phyloP scores from a whole-genome alignment of 2,888 invertebrate genomes.

The Drosophila anomalata region DNA sequence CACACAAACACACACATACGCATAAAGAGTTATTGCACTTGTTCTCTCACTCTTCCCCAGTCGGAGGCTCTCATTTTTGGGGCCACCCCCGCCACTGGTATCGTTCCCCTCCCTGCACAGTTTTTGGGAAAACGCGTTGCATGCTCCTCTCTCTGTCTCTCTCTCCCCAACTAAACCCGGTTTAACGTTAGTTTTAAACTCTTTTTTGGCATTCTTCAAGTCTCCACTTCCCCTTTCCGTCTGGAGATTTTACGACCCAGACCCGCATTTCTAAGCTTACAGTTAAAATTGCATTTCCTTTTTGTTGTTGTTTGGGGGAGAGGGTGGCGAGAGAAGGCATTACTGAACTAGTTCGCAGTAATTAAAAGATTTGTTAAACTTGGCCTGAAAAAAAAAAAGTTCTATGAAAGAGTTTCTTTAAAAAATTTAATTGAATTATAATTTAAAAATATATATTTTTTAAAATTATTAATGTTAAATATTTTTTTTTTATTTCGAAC shows the following conservation, averaged over 20 bases:
- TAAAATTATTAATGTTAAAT: no score
- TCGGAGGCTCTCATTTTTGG: slow-evolving; percentile 23
- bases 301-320: slow-evolving; percentile 4
- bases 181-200: slow-evolving; percentile 74
- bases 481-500: not conserved
- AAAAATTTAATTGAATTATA: no score
- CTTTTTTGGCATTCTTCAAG: slow-evolving; percentile 78
- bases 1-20: slow-evolving; percentile 4
- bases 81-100: slow-evolving; percentile 10
- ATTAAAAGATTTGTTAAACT: not conserved
- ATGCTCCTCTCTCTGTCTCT: slow-evolving; percentile 53
- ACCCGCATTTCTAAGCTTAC: slow-evolving; percentile 72
- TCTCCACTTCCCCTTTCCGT: slow-evolving; percentile 48
- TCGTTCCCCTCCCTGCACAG: slow-evolving; percentile 49
- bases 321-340: not conserved
- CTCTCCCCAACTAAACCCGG: slow-evolving; percentile 36
- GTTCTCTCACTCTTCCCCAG: slow-evolving; percentile 53
- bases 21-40: slow-evolving; percentile 54
- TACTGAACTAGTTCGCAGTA: slow-evolving; percentile 8
- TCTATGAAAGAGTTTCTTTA: not conserved
- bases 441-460: not conserved
- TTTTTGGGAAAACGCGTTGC: slow-evolving; percentile 69
- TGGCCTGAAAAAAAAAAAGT: not conserved
- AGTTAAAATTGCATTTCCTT: slow-evolving; percentile 22
- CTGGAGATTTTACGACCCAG: slow-evolving; percentile 73